Percentiles rank a stretch among this genome's conserved stretches.
phyloP scores from a whole-genome alignment of 2,113 vertebrate species.

The Butorides virescens region DNA sequence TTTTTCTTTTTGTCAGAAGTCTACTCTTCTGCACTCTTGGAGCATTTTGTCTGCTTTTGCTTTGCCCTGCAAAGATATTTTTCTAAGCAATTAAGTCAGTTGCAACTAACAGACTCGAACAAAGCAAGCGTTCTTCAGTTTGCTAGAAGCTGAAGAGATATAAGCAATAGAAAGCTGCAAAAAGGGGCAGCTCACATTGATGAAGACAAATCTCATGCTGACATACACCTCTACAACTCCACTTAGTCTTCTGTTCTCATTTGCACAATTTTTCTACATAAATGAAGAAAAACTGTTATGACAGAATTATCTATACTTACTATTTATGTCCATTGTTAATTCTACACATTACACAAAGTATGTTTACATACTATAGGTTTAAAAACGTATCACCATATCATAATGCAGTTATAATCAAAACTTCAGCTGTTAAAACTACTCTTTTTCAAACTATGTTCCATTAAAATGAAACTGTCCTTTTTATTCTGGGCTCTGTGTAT shows the following conservation, averaged over 20 bases:
- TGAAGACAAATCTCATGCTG: not conserved
- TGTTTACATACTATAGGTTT: not conserved
- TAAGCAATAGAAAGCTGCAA: not conserved
- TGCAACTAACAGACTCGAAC: not conserved
- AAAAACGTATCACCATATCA: not conserved
- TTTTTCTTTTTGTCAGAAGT: not conserved
- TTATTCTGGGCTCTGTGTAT: not conserved
- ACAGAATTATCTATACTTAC: not conserved
- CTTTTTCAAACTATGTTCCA: not conserved
- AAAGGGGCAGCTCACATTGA: not conserved
- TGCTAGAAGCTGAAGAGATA: not conserved
- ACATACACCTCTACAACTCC: not conserved
- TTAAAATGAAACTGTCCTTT: not conserved
- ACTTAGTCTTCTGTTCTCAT: not conserved
- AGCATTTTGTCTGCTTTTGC: not conserved
- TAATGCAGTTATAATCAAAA: not conserved
- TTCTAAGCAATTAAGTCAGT: not conserved
- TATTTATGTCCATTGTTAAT: not conserved
- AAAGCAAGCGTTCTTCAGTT: not conserved
- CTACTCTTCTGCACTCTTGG: not conserved
- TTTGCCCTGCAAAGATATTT: not conserved
- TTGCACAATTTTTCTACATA: not conserved
- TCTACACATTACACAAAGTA: not conserved
- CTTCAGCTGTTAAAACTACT: not conserved
- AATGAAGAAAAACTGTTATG: not conserved